Percentiles rank a stretch among this genome's conserved stretches.
phyloP scores from a whole-genome alignment of 2,113 vertebrate genomes.

The Aphyosemion australe region DNA sequence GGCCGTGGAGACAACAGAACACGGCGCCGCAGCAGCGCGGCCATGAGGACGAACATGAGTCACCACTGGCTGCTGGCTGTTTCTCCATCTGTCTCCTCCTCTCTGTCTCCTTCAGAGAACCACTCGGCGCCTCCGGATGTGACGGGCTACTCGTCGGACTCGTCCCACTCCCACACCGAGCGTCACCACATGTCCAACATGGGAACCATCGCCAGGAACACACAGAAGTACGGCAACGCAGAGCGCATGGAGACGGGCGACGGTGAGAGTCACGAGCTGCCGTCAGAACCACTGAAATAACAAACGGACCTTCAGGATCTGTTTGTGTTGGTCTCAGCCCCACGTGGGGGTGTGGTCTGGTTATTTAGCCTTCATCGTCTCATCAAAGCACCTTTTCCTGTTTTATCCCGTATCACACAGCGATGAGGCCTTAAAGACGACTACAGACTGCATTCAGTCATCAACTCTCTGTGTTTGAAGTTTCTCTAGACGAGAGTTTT shows the following conservation, averaged over 20 bases:
- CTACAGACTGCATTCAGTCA: background rate
- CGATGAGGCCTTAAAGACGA: background rate
- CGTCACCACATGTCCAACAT: conserved; percentile 95
- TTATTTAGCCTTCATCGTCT: conserved; percentile 8
- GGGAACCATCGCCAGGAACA: conserved; percentile 88
- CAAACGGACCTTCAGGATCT: conserved; percentile 39
- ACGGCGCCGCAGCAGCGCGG: conserved; percentile 2
- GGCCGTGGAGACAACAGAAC: conserved; percentile 14
- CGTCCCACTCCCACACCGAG: conserved; percentile 85
- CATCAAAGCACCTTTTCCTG: conserved; percentile 31
- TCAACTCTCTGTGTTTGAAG: background rate
- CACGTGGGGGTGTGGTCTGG: conserved; percentile 10
- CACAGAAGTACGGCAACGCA: conserved; percentile 96
- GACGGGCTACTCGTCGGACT: conserved; percentile 95
- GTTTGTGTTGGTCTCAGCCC: conserved; percentile 34
- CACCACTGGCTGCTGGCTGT: conserved; percentile 8
- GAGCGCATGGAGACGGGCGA: conserved; percentile 99
- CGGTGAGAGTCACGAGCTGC: conserved; percentile 74
- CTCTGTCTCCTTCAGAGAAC: conserved; percentile 82
- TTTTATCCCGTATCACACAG: conserved; percentile 25
- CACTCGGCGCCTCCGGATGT: conserved; percentile 97
- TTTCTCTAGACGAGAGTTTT: too few relatives aligned
- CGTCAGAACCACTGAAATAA: conserved; percentile 5
- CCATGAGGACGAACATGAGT: conserved; percentile 28
- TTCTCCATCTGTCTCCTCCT: conserved; percentile 23